A percentile compares a stretch with the other conserved stretches of the same genome.
Evolutionary conservation across 2,113 vertebrate species (phyloP).

Genomic region (Ceratotherium simum): DNA sequence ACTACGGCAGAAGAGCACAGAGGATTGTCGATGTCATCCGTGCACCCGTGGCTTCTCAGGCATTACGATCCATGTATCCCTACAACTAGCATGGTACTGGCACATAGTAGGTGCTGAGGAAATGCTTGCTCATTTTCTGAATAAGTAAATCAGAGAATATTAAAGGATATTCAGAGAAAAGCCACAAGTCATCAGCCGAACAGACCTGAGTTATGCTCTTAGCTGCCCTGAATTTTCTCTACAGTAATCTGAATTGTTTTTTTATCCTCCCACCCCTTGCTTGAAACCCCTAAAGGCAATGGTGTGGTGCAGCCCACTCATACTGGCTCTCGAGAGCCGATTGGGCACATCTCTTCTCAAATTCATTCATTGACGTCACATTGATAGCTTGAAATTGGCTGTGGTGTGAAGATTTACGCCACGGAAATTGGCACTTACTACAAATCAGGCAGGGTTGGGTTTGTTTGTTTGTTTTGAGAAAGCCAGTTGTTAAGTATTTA

Average conservation of each 20-base stretch:
- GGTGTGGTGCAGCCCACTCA: no score
- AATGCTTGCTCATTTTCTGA: background rate
- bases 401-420: background rate
- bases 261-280: background rate
- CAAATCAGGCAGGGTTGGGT: background rate
- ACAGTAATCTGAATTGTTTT: background rate
- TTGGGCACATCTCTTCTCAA: background rate
- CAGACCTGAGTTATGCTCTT: background rate
- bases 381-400: background rate
- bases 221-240: background rate
- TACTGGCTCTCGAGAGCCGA: background rate
- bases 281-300: background rate
- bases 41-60: fast-evolving
- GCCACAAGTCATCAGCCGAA: background rate
- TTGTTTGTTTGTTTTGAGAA: background rate
- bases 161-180: background rate
- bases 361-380: fast-evolving
- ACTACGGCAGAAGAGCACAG: fast-evolving
- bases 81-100: background rate
- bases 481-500: background rate
- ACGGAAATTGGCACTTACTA: background rate
- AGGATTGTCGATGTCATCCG: fast-evolving
- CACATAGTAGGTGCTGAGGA: background rate
- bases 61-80: fast-evolving
- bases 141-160: background rate